These are phyloP conservation scores for Synergus gifuensis DNA, from an alignment of 2,888 invertebrate genomes.

Conservation along the genomic window DNA sequence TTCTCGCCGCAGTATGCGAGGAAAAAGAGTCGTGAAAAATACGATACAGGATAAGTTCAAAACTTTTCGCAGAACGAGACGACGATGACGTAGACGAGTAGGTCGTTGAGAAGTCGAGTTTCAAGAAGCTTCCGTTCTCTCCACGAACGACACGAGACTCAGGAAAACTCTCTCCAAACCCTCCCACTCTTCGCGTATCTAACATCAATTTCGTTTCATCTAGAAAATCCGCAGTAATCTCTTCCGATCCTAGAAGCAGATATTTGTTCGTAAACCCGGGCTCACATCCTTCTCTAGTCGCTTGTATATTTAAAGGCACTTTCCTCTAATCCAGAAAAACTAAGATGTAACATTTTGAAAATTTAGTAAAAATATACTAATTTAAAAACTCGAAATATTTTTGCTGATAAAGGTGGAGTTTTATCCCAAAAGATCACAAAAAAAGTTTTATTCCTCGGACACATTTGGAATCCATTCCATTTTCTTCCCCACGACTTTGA, in stretches of 20 bases:
- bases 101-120: slow-evolving; percentile 26
- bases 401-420: too few species aligned
- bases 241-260: slow-evolving; percentile 34
- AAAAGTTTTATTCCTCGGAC: too few species aligned
- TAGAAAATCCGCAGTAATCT: slow-evolving; percentile 41
- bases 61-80: slow-evolving; percentile 32
- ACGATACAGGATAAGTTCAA: slow-evolving; percentile 12
- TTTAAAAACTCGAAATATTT: too few species aligned
- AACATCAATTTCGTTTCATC: slow-evolving; percentile 39
- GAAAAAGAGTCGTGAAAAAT: not conserved
- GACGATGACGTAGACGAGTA: slow-evolving; percentile 27
- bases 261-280: slow-evolving; percentile 26
- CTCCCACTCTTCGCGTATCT: slow-evolving; percentile 19
- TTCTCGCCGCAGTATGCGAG: not conserved
- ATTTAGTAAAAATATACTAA: too few species aligned
- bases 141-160: slow-evolving; percentile 5
- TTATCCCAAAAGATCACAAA: too few species aligned
- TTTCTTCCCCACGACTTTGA: too few species aligned
- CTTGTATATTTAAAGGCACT: slow-evolving; percentile 3
- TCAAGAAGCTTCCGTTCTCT: slow-evolving; percentile 20
- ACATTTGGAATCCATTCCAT: too few species aligned
- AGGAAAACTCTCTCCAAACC: not conserved
- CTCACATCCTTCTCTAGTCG: slow-evolving; percentile 5
- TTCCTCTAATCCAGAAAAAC: not conserved
- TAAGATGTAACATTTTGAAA: not conserved